Evolutionary conservation across 2,888 invertebrate species (phyloP), one percentile per base, ranked within the genome.

Genomic region (Hirtodrosophila alboralis): DNA sequence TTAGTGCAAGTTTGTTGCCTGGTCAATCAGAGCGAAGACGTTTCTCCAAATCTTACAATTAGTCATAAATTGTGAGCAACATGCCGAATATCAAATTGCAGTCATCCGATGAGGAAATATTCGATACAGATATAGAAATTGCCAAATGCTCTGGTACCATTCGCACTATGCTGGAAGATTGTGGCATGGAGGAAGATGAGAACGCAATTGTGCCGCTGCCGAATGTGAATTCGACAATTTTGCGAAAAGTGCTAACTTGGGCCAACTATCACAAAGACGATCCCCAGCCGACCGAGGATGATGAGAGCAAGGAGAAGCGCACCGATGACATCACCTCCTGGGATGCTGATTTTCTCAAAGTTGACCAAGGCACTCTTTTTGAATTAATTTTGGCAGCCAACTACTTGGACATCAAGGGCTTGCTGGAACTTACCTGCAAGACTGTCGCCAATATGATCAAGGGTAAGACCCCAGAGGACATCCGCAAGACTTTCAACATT

Each of bases 381-480:
- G 71, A 77, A 31, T 28, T 77, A 4, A 81, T 77, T 5, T 16
- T 77, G 61, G 77, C 77, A 1, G 77, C 77, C 40, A 77, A 81
- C 41, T 77, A 81, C 38, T 33, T 77, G 59, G 77, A 77, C 13
- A 77, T 77, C 5, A 77, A 75, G 45, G 77, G 78, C 1, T 38
- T 77, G 13, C 30, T 81, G 5, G 81, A 81, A 30, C 47, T 81
- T 4, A 81, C 81, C 23, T 77, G 77, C 56, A 74, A 71, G 59
- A 75, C 78, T 0, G 77, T 81, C 10, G 77, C 81, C 23, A 57
- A 62, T 4, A 81, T 77, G 81, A 81, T 81, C 10, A 71, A 68
- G 30, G 78, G 75, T 31, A 81, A 78, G 52, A 68, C 81, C 0
- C 57, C 81, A 1, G 71, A 71, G 44, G 77, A 77, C 7, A 81